Evolutionary conservation across 2,797 vertebrate genomes (phyloP), one percentile per base, ranked within the genome.

Genomic region (Odontamblyopus rebecca): DNA sequence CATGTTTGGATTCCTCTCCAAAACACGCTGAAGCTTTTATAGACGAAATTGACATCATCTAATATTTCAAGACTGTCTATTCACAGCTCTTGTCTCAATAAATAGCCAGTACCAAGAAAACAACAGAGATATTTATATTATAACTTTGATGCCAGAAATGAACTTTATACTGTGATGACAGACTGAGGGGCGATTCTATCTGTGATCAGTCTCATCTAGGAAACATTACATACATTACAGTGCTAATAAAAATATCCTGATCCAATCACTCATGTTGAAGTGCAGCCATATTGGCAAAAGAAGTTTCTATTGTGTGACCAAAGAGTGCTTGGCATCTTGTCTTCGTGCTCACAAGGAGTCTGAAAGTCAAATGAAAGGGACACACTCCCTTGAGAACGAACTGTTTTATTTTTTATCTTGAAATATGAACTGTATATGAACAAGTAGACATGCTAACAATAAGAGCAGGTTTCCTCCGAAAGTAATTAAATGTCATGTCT

Each of bases 271-370:
- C 65, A 82, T 79, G 78, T 87, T 88, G 85, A 88, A 77, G 68
- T 48, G 0, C 35, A 27, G 83, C 85, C 85, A 84, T 50, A 78
- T 84, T 88, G 89, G 86, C 82, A 82, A 72, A 62, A 4, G 62
- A 61, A 73, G 32, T 68, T 78, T 77, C 77, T 78, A 85, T 89
- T 88, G 86, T 87, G 85, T 75, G 76, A 75, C 72, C 41, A 82
- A 62, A 82, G 77, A 75, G 68, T 38, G 64, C 72, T 82, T 79
- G 82, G 80, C 77, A 78, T 86, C 74, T 82, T 16, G 63, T 88
- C 82, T 90, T 88, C 86, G 83, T 87, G 72, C 69, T 76, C 11
- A 30, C 11, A 69, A 78, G 83, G 89, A 89, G 87, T 90, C 88
- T 85, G 80, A 68, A 88, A 64, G 70, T 50, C 26, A 68, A 86